Base-by-base conservation (phyloP, 2,888 invertebrate species). In the Cyrtodaria siliqua region DNA sequence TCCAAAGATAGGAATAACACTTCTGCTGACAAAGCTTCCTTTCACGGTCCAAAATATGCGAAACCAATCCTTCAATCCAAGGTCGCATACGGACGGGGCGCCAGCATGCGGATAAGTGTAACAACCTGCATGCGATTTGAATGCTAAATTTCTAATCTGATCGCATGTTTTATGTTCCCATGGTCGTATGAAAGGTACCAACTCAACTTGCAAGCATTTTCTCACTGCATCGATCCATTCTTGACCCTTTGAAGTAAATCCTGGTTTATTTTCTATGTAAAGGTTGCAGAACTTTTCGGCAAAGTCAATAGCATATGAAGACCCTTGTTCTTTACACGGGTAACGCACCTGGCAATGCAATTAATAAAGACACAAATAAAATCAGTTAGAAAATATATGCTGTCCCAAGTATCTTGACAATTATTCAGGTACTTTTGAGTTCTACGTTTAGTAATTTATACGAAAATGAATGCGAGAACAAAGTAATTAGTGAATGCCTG, bases 141-240 rank as follows among this genome's bases (percentile, higher is more conserved):
- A 71, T 3, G 74, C 77, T 4, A 33, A 24, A 2, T 53, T 18
- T 27, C 64, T 70, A 4, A 81, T 42, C 42, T 62, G 40, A 4
- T 44, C 47, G 29, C 81, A 81, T 1, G 62, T 56, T 1, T 38
- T 27, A 4, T 38, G 0, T 6, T 42, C 47, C 18, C 47, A 70
- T 8, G 73, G 74, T 23, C 77, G 55, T 2, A 81, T 40, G 2
- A 71, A 24, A 26, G 77, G 77, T 8, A 75, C 75, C 8, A 81
- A 59, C 8, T 62, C 27, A 9, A 74, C 71, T 63, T 81, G 74
- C 2, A 81, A 50, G 61, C 81, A 81, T 52, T 61, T 77, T 1
- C 69, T 53, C 0, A 78, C 78, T 29, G 57, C 63, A 53, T 75
- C 59, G n/a, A 81, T 42, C 81, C 81, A 81, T 18, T 20, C 1